phyloP scores from a whole-genome alignment of 2,113 vertebrate species.

The Entomyzon cyanotis region DNA sequence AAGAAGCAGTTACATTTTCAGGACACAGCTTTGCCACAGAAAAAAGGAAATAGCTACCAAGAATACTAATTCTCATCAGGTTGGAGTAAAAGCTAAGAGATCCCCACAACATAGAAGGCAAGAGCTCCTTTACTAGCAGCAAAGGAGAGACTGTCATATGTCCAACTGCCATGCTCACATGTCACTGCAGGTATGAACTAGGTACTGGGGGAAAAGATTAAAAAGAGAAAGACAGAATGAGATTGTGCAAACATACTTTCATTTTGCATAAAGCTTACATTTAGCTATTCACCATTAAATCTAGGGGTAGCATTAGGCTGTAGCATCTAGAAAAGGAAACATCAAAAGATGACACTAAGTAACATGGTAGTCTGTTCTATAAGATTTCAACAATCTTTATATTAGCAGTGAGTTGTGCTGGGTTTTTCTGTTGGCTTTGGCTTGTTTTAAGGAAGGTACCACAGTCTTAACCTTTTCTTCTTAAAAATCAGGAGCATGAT shows the following conservation, averaged over 20 bases:
- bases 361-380: not conserved
- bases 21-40: not conserved
- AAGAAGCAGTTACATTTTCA: not conserved
- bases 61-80: accelerated
- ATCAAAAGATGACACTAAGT: not conserved
- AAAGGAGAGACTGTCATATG: not conserved
- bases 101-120: not conserved
- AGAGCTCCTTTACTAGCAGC: not conserved
- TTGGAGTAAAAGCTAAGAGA: not conserved
- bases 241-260: not conserved
- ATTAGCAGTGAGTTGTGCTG: not conserved
- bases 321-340: not conserved
- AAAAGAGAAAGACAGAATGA: not conserved
- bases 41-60: not conserved
- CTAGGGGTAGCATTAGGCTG: not conserved
- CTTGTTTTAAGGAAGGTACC: not conserved
- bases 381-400: not conserved
- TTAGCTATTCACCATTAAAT: not conserved
- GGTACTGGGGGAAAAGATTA: not conserved
- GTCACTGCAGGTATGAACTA: not conserved
- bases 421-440: not conserved
- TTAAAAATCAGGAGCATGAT: not conserved
- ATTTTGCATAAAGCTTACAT: not conserved
- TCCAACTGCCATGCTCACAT: not conserved
- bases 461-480: not conserved